Base-by-base conservation (phyloP, 2,888 invertebrate genomes). In the Heliothis peltigera region DNA sequence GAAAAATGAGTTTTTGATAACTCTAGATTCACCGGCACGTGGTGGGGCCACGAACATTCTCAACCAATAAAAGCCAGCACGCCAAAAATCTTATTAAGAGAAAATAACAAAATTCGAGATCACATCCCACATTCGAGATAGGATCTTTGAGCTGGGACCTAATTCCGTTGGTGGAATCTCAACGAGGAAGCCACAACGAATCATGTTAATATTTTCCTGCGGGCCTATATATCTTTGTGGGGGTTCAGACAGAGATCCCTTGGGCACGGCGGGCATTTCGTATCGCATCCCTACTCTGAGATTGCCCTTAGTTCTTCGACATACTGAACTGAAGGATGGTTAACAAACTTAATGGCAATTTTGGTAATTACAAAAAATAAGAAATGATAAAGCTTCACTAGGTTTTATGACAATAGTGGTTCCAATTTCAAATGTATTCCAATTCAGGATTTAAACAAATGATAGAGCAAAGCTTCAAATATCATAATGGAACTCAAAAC, bases 231-330 rank as follows among this genome's bases (percentile, higher is more conserved):
- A 87, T 87, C 87, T 82, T 55, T 52, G 76, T 62, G 66, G 69
- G 80, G 84, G 76, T 79, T 55, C 72, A 79, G 80, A 71, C 82
- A 70, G 77, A 55, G 80, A 83, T 84, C 88, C 88, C 89, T 73
- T 77, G 86, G 89, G 89, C 83, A 77, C 71, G 66, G 81, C 79
- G 77, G 73, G 76, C 77, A 77, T 83, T 83, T 74, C 84, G 86
- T 84, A 88, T 87, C 87, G 81, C 85, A 85, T 82, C 88, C 87
- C 89, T 88, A 87, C 83, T 83, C 84, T 79, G 83, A 87, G 87
- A 89, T 89, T 89, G 87, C 86, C 85, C 86, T 82, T 78, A 73
- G 75, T 70, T 48, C 28, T 21, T 22, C 54, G 19, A 83, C 74
- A 77, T 51, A 85, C 79, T 2, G 81, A 0, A 0, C 5, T n/a